These are phyloP conservation scores for Papilio polyxenes DNA, from an alignment of 1,140 invertebrate genomes.

Conservation along the genomic window DNA sequence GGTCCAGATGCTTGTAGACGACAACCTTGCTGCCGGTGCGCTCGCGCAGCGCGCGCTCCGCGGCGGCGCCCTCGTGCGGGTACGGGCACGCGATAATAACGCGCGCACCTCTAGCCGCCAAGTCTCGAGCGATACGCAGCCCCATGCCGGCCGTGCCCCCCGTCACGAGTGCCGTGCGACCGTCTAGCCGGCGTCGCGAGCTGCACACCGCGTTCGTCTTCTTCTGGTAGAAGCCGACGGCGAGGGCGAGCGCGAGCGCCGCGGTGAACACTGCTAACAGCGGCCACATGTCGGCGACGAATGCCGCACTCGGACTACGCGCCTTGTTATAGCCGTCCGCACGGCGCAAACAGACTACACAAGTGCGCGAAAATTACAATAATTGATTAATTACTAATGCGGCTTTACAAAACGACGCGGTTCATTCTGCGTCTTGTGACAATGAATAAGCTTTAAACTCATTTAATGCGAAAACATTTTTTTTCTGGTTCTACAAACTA, in stretches of 20 bases:
- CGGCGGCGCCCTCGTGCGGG: conserved; percentile 74
- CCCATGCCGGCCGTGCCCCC: conserved; percentile 93
- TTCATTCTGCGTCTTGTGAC: no score
- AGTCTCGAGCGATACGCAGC: conserved; percentile 85
- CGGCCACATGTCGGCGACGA: conserved; percentile 3
- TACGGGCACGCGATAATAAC: conserved; percentile 88
- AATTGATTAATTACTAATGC: no score
- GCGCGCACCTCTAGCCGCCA: conserved; percentile 85
- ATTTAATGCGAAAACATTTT: no score
- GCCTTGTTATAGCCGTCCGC: not conserved
- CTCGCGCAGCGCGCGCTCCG: conserved; percentile 54
- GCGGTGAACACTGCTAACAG: not conserved
- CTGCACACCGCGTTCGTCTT: not conserved
- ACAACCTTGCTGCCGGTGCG: conserved; percentile 61
- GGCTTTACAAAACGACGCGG: no score
- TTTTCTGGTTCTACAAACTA: no score
- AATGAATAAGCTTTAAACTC: no score
- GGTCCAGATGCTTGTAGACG: conserved; percentile 60
- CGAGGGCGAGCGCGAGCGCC: not conserved
- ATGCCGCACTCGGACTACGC: not conserved
- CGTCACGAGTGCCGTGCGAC: conserved; percentile 89
- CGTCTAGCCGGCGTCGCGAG: conserved; percentile 70
- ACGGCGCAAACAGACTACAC: not conserved
- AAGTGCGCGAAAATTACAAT: not conserved
- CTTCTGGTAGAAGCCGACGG: conserved; percentile 18